Percentiles rank a stretch among this genome's conserved stretches.
Conservation (phyloP, 37 sponge, comb jelly and placozoan species). For the Oopsacas minuta region DNA sequence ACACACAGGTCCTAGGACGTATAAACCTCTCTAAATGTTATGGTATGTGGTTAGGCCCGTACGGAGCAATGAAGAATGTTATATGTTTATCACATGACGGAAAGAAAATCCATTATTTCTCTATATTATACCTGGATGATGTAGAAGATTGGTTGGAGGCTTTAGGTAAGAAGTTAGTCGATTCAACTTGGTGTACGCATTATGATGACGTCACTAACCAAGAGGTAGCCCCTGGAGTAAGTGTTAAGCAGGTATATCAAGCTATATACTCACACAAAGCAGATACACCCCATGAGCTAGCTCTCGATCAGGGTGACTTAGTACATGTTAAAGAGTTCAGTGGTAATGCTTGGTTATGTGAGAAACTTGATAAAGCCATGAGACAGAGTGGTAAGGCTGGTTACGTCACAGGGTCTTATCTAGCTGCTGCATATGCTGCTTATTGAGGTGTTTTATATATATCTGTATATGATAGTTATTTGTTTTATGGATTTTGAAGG, state of each 20-base stretch:
- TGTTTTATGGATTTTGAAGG: too few relatives aligned
- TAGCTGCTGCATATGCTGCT: background rate
- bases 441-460: background rate
- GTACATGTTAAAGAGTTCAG: background rate
- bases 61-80: background rate
- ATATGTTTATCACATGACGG: background rate
- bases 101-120: slow-evolving; percentile 1
- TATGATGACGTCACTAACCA: slow-evolving; percentile 14
- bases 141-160: background rate
- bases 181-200: background rate
- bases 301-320: background rate
- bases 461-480: too few relatives aligned
- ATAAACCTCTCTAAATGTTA: background rate
- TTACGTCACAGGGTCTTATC: background rate
- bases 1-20: background rate
- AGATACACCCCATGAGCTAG: background rate
- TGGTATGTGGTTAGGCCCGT: slow-evolving; percentile 4
- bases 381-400: background rate
- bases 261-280: background rate
- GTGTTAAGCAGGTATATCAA: background rate
- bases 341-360: slow-evolving; percentile 1
- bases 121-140: background rate
- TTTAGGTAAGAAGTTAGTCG: background rate
- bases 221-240: background rate
- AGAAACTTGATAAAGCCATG: background rate